Percentiles rank a stretch among this genome's conserved stretches.
These are phyloP conservation scores for Hemichromis elongatus DNA, from an alignment of 2,113 vertebrate genomes.

Conservation along the genomic window DNA sequence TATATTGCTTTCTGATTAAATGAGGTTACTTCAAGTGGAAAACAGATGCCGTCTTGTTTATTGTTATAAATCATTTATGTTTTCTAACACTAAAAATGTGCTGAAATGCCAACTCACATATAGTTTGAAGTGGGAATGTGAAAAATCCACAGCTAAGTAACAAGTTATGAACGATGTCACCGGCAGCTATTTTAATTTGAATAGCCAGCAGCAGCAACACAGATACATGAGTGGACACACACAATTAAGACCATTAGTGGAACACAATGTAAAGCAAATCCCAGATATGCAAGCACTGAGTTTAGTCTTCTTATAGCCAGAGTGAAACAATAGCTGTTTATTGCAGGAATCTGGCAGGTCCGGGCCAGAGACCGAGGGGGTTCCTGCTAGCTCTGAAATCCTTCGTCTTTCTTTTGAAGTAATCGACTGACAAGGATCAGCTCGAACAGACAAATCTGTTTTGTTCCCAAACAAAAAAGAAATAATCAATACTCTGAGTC, in stretches of 20 bases:
- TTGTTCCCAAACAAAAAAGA: background rate
- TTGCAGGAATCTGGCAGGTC: background rate
- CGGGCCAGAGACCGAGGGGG: background rate
- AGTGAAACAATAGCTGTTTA: conserved; percentile 3
- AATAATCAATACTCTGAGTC: background rate
- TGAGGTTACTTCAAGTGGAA: background rate
- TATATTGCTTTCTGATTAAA: background rate
- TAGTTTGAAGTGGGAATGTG: background rate
- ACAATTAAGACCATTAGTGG: conserved; percentile 17
- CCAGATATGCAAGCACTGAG: background rate
- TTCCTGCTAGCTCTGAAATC: background rate
- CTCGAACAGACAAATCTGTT: background rate
- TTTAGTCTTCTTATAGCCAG: background rate
- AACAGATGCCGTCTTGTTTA: background rate
- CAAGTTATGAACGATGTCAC: background rate
- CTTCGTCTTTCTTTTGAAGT: background rate
- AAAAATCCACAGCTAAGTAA: background rate
- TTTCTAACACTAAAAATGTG: background rate
- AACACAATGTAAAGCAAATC: conserved; percentile 9
- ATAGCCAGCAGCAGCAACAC: background rate
- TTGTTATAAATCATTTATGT: background rate
- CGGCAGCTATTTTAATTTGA: conserved; percentile 8
- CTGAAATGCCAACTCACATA: background rate
- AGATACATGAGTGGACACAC: background rate
- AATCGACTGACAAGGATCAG: background rate